A percentile compares a stretch with the other conserved stretches of the same genome.
phyloP scores from a whole-genome alignment of 2,888 invertebrate genomes.

The Plebejus argus region DNA sequence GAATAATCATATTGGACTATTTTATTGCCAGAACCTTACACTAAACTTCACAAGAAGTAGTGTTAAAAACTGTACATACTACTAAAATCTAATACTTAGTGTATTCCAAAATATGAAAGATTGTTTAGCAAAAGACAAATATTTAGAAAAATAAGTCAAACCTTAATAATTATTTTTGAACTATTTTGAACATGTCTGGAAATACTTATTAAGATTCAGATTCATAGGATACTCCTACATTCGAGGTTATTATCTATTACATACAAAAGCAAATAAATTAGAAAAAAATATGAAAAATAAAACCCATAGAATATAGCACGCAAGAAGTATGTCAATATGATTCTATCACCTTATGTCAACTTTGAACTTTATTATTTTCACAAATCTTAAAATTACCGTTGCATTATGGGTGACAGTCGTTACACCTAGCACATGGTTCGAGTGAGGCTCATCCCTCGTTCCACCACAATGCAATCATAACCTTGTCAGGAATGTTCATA shows the following conservation, averaged over 20 bases:
- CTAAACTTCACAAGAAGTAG: slow-evolving; percentile 63
- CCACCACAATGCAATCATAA: slow-evolving; percentile 66
- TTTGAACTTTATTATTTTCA: slow-evolving; percentile 76
- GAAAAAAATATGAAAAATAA: slow-evolving; percentile 69
- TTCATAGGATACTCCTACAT: slow-evolving; percentile 67
- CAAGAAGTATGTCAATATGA: slow-evolving; percentile 73
- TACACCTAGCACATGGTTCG: slow-evolving; percentile 38
- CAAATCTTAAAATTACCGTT: slow-evolving; percentile 72
- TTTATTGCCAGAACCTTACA: slow-evolving; percentile 80
- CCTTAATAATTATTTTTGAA: slow-evolving; percentile 52
- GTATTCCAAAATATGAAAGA: slow-evolving; percentile 59
- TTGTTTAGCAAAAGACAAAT: slow-evolving; percentile 50
- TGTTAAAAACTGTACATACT: slow-evolving; percentile 72
- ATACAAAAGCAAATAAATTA: slow-evolving; percentile 73
- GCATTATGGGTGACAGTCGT: slow-evolving; percentile 55
- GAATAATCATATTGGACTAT: slow-evolving; percentile 69
- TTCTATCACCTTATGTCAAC: slow-evolving; percentile 75
- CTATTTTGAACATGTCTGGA: slow-evolving; percentile 62
- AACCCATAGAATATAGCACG: slow-evolving; percentile 70
- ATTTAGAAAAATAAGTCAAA: slow-evolving; percentile 63
- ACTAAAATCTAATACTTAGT: slow-evolving; percentile 71
- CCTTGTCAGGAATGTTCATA: slow-evolving; percentile 77
- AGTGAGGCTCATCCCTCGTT: not conserved
- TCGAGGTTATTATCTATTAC: slow-evolving; percentile 76
- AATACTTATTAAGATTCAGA: slow-evolving; percentile 62